Evolutionary conservation across 1,140 invertebrate genomes (phyloP), one percentile per base, ranked within the genome.

Genomic region (Agrypnia vestita): DNA sequence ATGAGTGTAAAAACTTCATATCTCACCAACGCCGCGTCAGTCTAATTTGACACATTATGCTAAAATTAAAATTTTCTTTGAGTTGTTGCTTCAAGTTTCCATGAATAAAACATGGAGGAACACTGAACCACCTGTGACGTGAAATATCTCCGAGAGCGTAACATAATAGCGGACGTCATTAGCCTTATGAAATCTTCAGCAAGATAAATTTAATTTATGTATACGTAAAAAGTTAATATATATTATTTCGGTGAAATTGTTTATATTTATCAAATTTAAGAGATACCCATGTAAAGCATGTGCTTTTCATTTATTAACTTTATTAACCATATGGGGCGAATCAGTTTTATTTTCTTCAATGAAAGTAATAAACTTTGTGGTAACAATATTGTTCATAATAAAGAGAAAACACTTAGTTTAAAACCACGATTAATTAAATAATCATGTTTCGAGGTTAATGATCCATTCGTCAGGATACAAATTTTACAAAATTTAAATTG

Each of bases 171-270:
- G 21, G 49, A 71, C 44, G 49, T 71, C 67, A 71, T 71, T 71
- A 71, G 67, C 67, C 46, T 71, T 71, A 71, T 71, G 47, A 71
- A 71, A 49, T 17, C 44, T 71, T 49, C 47, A 71, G 67, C 67
- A 71, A 51, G 44, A 71, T 71, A 71, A 71, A 71, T 71, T 71
- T 71, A 44, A 71, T 71, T 49, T 21, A 51, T 11, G 49, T 51
- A 25, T 25, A 10, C 44, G 67, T 21, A 12, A 71, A 51, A 71
- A 49, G 6, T 19, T 51, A 49, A 49, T 71, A 49, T 71, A 19
- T 71, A 49, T 62, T 62, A 62, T 62, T 62, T 25, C 13, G 13
- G 59, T 62, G 11, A 21, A n/a, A 62, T 13, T 1, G 11, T 15
- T 13, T 51, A 4, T 51, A 13, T 51, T 51, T 51, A 51, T 15